Base-by-base conservation (phyloP, 1,140 invertebrate species). In the Wiebesia pumilae region DNA sequence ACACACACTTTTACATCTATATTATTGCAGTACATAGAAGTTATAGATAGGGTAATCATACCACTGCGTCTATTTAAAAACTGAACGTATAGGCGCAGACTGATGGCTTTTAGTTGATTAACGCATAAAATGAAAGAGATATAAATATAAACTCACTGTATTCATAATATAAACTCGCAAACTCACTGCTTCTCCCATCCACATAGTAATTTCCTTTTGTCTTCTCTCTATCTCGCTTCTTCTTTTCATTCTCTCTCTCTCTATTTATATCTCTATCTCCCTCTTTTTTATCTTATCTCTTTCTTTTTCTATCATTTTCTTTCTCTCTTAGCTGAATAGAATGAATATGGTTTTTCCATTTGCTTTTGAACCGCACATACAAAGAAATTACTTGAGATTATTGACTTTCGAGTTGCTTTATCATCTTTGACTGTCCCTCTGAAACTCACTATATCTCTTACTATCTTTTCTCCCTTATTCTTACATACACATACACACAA, bases 31-130 rank as follows among this genome's bases (percentile, higher is more conserved):
- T 3, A n/a, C 27, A 35, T 24, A 54, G 35, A 2, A 27, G 62
- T 51, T 16, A 69, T 24, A 81, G 78, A 81, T 85, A 62, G 67
- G 12, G 27, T 33, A 65, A 47, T 21, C 38, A 33, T 38, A 16
- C 24, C 51, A 62, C 24, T 73, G 27, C 35, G 35, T 24, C 47
- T 83, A 77, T 83, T 30, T 27, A 71, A n/a, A 51, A 40, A 77
- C 21, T 14, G 27, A 33, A 81, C 71, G 85, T 83, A 75, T 73
- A 83, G 79, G 71, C 75, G 80, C 81, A 83, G 85, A 83, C 85
- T 87, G 85, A 27, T 62, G 79, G 85, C 85, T 87, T 87, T 87
- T 87, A 87, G 85, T 87, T 83, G 85, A 87, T 87, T 87, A 87
- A 79, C 81, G 85, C 75, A 67, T n/a, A 69, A 33, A 81, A 40